Percentiles rank a stretch among this genome's conserved stretches.
These are phyloP conservation scores for Scomberomorus guttatus DNA, from an alignment of 2,797 vertebrate genomes.

Conservation along the genomic window DNA sequence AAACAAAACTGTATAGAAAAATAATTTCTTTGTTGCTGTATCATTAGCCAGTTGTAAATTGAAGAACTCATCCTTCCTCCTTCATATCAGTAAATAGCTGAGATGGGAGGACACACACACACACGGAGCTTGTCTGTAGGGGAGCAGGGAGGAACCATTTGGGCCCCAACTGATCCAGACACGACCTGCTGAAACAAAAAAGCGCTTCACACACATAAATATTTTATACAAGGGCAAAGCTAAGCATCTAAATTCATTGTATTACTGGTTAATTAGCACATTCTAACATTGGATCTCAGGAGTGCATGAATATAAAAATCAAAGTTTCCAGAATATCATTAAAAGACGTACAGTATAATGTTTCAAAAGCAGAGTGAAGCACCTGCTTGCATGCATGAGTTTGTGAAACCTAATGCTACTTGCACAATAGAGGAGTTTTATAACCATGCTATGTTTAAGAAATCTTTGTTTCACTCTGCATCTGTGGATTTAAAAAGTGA, in stretches of 20 bases:
- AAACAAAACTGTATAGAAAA: background rate
- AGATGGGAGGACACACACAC: slow-evolving; percentile 44
- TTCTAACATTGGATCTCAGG: background rate
- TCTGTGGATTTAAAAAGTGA: background rate
- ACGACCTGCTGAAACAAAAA: slow-evolving; percentile 52
- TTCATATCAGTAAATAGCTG: slow-evolving; percentile 59
- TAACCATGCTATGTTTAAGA: background rate
- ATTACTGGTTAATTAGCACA: background rate
- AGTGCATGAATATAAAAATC: background rate
- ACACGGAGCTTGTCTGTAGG: slow-evolving; percentile 8
- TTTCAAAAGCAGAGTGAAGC: background rate
- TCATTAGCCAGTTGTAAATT: slow-evolving; percentile 24
- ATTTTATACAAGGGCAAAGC: background rate
- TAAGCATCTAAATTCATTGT: background rate
- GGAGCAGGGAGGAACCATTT: slow-evolving; percentile 45
- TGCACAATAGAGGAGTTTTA: background rate
- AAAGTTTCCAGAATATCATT: background rate
- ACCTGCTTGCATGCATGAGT: background rate
- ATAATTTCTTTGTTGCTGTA: slow-evolving; percentile 13
- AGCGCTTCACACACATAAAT: slow-evolving; percentile 26
- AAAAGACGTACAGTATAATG: background rate
- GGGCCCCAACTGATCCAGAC: slow-evolving; percentile 19
- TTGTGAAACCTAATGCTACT: background rate
- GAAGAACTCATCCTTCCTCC: slow-evolving; percentile 31
- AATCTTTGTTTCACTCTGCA: background rate